phyloP scores from a whole-genome alignment of 2,113 vertebrate genomes.

The Spea multiplicata region DNA sequence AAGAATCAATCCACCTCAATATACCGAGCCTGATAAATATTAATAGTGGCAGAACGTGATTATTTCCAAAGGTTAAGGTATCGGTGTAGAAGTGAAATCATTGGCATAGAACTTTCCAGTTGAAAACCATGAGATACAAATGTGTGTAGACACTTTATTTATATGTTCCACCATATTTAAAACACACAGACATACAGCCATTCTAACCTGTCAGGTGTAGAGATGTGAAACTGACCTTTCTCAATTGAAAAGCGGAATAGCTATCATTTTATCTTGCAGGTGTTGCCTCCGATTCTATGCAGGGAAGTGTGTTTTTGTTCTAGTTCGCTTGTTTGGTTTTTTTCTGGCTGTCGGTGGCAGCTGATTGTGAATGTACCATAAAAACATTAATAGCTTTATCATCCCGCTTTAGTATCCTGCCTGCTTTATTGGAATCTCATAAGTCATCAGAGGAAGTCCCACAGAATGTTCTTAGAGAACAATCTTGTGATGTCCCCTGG shows the following conservation, averaged over 20 bases:
- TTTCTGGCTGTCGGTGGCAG: too few species aligned
- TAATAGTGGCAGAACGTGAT: not conserved
- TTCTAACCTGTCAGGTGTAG: slow-evolving; percentile 1
- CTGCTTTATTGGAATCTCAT: too few species aligned
- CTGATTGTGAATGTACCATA: too few species aligned
- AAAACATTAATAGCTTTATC: too few species aligned
- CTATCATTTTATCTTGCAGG: slow-evolving; percentile 2
- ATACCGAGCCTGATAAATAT: too few species aligned
- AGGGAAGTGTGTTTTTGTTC: too few species aligned
- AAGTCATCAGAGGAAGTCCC: too few species aligned
- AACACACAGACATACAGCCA: not conserved
- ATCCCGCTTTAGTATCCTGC: too few species aligned
- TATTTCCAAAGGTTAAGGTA: slow-evolving; percentile 1
- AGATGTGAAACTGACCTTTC: slow-evolving; percentile 30
- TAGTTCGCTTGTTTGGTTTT: too few species aligned
- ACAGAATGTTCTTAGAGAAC: too few species aligned
- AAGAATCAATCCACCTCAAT: too few species aligned
- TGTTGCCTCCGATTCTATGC: not conserved
- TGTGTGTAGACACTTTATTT: not conserved
- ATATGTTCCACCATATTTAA: slow-evolving; percentile 10
- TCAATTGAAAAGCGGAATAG: slow-evolving; percentile 12
- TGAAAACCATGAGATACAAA: not conserved
- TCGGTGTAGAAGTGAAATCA: slow-evolving; percentile 1
- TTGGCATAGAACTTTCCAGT: not conserved
- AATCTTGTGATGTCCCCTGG: too few species aligned